Conservation (phyloP, 2,888 invertebrate species). For the Bellardia pandia region DNA sequence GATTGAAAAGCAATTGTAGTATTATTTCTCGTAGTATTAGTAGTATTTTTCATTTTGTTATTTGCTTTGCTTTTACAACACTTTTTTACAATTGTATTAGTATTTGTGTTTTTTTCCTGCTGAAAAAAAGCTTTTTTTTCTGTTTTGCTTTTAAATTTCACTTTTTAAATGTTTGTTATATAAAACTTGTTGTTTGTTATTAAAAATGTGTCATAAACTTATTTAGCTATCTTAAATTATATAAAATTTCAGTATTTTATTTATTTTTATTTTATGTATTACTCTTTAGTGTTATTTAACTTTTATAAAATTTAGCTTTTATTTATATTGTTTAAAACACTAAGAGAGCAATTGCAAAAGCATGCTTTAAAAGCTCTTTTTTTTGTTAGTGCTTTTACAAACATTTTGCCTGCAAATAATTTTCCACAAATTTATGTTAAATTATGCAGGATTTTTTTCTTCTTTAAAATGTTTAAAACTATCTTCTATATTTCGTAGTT, state of each 20-base stretch:
- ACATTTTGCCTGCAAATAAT: neutral
- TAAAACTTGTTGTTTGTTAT: no score
- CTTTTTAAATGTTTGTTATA: no score
- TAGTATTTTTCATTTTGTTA: slow-evolving; percentile 50
- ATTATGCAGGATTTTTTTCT: neutral
- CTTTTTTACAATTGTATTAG: neutral
- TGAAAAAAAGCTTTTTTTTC: slow-evolving; percentile 29
- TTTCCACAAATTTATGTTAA: slow-evolving; percentile 23
- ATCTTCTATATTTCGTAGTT: neutral
- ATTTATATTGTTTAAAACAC: neutral
- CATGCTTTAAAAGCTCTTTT: slow-evolving; percentile 10
- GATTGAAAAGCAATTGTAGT: slow-evolving; percentile 55
- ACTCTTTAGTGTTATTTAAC: neutral
- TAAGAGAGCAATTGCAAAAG: slow-evolving; percentile 27
- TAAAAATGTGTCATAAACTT: neutral
- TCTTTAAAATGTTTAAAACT: neutral
- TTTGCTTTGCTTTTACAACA: slow-evolving; percentile 28
- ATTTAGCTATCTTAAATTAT: neutral
- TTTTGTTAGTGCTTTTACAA: neutral
- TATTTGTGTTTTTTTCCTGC: slow-evolving; percentile 5
- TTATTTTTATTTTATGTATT: neutral
- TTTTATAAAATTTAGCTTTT: neutral
- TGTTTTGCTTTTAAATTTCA: neutral
- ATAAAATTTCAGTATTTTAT: neutral
- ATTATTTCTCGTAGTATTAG: slow-evolving; percentile 48